Evolutionary conservation across 2,113 vertebrate species (phyloP).

Genomic region (Ctenomys sociabilis): DNA sequence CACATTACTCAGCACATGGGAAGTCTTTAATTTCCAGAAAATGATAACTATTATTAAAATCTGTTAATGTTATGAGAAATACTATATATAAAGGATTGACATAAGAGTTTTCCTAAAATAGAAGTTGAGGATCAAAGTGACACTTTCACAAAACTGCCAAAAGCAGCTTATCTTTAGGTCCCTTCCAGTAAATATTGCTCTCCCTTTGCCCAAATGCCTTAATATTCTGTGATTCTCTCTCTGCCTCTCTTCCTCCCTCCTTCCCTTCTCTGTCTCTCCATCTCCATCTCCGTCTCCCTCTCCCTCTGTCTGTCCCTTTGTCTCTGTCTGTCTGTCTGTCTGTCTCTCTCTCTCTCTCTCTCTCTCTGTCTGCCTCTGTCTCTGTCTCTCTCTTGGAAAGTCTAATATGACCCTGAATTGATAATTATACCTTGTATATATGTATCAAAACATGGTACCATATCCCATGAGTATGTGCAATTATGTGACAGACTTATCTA

Average conservation of each 20-base stretch:
- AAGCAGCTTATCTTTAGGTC: background rate
- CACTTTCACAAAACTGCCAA: background rate
- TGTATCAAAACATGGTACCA: background rate
- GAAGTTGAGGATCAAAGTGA: background rate
- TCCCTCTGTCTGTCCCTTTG: background rate
- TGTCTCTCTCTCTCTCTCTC: background rate
- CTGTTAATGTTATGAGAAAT: background rate
- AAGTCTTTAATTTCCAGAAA: background rate
- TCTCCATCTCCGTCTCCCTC: background rate
- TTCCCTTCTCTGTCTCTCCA: too few relatives aligned
- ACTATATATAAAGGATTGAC: background rate
- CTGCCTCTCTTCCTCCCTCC: background rate
- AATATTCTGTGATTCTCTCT: background rate
- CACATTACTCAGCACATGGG: background rate
- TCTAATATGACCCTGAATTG: background rate
- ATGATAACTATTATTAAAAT: background rate
- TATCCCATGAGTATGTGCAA: background rate
- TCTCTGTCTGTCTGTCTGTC: background rate
- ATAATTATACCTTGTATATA: background rate
- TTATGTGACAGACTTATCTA: background rate
- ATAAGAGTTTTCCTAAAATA: background rate
- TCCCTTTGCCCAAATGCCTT: background rate
- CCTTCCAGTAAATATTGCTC: background rate
- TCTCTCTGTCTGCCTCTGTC: background rate
- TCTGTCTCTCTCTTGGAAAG: background rate